Conservation (phyloP, 2,113 vertebrate species). For the Platysternon megacephalum region DNA sequence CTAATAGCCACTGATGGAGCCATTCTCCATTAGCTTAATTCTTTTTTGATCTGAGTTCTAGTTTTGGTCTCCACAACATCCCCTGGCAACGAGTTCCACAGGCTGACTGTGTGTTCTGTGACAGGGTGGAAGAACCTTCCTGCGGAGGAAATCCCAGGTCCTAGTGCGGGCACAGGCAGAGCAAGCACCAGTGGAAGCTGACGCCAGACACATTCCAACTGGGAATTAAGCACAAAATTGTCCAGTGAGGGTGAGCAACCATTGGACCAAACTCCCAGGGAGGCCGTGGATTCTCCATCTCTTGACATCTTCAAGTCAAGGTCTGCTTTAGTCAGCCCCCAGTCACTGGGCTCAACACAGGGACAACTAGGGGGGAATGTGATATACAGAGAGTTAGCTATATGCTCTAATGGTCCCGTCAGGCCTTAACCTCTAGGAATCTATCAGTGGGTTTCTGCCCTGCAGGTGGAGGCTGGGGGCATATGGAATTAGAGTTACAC, state of each 20-base stretch:
- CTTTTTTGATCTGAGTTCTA: too few species aligned
- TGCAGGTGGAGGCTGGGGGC: neutral
- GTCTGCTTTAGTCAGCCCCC: accelerated
- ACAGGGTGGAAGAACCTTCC: neutral
- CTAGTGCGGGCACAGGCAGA: neutral
- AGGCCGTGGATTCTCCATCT: accelerated
- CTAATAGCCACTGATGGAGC: neutral
- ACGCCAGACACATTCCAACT: neutral
- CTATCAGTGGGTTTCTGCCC: accelerated
- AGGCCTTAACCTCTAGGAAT: neutral
- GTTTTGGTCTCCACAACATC: too few species aligned
- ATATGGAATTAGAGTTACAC: accelerated
- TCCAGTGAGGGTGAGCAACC: neutral
- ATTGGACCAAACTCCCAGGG: too few species aligned
- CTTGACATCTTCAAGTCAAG: neutral
- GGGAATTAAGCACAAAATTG: neutral
- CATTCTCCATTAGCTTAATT: neutral
- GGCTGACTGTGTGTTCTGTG: too few species aligned
- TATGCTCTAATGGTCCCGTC: neutral
- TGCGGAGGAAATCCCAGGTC: neutral
- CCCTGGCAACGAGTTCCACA: too few species aligned
- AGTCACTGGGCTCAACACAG: neutral
- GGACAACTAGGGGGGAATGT: neutral
- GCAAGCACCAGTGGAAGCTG: neutral
- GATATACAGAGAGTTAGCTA: neutral